Conservation (phyloP, 92 coral and sea anemone species). For the Siderastrea siderea region DNA sequence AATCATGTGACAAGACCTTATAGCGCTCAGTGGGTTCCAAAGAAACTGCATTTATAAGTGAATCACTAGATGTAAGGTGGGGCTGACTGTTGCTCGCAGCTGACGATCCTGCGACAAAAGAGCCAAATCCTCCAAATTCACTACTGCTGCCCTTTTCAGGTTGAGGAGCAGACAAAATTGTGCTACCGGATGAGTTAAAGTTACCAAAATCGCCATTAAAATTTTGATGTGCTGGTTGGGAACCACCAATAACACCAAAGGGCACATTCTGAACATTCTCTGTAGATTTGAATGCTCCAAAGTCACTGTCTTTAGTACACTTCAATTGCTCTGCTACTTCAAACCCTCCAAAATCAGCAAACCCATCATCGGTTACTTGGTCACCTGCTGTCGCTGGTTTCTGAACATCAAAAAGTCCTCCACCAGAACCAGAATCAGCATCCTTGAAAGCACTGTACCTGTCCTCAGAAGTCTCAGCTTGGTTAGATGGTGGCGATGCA, state of each 20-base stretch:
- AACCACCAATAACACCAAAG: conserved; percentile 1
- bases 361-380: conserved; percentile 48
- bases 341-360: conserved; percentile 86
- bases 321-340: conserved; percentile 39
- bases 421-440: conserved; percentile 47
- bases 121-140: conserved; percentile 54
- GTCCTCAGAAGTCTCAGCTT: conserved; percentile 34
- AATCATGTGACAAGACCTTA: conserved; percentile 82
- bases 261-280: conserved; percentile 17
- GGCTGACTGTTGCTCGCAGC: conserved; percentile 39
- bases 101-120: conserved; percentile 38
- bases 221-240: neutral
- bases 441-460: conserved; percentile 75
- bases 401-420: conserved; percentile 32
- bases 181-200: conserved; percentile 24
- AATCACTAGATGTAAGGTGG: conserved; percentile 31
- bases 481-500: neutral
- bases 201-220: conserved; percentile 36
- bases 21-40: conserved; percentile 94
- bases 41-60: conserved; percentile 82
- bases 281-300: conserved; percentile 32
- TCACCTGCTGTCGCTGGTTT: conserved; percentile 12
- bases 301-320: conserved; percentile 5
- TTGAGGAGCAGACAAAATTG: neutral
- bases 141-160: conserved; percentile 15